Evolutionary conservation across 2,113 vertebrate genomes (phyloP).

Genomic region (Antechinus flavipes): DNA sequence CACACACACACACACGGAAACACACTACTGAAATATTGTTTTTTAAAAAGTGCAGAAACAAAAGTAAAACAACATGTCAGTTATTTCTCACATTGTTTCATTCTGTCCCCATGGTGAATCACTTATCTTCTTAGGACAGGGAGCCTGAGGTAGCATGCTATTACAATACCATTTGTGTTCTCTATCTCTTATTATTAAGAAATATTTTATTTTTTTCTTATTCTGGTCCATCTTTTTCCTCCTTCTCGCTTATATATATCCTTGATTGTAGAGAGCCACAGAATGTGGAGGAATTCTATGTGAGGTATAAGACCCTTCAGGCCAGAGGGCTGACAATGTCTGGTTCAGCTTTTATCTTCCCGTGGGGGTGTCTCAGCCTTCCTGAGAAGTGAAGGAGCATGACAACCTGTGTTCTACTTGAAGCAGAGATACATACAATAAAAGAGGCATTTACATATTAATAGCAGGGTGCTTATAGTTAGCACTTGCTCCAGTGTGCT

Average conservation of each 20-base stretch:
- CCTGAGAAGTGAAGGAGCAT: too few species aligned
- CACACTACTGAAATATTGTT: neutral
- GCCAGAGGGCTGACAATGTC: too few species aligned
- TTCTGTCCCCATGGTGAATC: neutral
- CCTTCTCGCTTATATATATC: neutral
- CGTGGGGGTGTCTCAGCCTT: too few species aligned
- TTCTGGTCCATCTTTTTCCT: neutral
- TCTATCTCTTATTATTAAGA: too few species aligned
- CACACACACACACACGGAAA: neutral
- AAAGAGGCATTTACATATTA: too few species aligned
- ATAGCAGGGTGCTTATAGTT: too few species aligned
- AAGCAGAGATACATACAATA: too few species aligned
- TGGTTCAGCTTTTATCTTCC: too few species aligned
- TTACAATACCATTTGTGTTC: neutral
- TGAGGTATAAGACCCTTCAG: too few species aligned
- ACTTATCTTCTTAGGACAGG: neutral
- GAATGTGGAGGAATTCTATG: too few species aligned
- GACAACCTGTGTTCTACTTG: too few species aligned
- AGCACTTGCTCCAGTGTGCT: too few species aligned
- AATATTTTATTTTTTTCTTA: neutral
- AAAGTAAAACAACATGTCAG: neutral
- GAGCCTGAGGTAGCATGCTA: neutral
- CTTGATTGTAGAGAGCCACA: neutral
- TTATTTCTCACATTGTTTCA: neutral
- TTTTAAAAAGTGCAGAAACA: neutral